A percentile compares a stretch with the other conserved stretches of the same genome.
These are phyloP conservation scores for Augochlora pura DNA, from an alignment of 1,140 invertebrate species.

Conservation along the genomic window DNA sequence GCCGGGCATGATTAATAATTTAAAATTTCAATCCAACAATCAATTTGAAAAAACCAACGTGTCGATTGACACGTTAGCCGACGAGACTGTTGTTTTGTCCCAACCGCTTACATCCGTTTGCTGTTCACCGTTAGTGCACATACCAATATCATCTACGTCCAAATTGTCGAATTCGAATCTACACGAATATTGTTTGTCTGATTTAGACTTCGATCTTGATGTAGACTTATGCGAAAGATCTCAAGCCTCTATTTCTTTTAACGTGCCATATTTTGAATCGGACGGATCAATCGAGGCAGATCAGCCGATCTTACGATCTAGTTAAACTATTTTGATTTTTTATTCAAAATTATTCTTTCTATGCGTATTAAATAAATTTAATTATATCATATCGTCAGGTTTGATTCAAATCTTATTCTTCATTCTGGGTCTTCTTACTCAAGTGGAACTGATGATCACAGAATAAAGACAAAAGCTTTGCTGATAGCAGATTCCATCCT, in stretches of 20 bases:
- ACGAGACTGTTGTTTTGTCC: no score
- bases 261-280: neutral
- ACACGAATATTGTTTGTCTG: slow-evolving; percentile 8
- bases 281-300: neutral
- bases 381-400: no score
- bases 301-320: neutral
- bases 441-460: no score
- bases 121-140: no score
- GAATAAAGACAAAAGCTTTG: no score
- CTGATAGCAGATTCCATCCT: no score
- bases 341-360: neutral
- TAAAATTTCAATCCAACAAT: neutral
- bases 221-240: neutral
- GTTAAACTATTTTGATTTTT: neutral
- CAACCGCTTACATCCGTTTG: neutral
- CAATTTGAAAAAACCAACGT: no score
- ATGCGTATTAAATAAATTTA: no score
- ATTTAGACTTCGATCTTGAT: slow-evolving; percentile 8
- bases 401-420: no score
- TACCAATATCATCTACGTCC: neutral
- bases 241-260: neutral
- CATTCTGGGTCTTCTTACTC: no score
- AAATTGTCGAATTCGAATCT: neutral
- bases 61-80: neutral
- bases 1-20: no score